Conservation (phyloP, 2,888 invertebrate species). For the Melieria picta region DNA sequence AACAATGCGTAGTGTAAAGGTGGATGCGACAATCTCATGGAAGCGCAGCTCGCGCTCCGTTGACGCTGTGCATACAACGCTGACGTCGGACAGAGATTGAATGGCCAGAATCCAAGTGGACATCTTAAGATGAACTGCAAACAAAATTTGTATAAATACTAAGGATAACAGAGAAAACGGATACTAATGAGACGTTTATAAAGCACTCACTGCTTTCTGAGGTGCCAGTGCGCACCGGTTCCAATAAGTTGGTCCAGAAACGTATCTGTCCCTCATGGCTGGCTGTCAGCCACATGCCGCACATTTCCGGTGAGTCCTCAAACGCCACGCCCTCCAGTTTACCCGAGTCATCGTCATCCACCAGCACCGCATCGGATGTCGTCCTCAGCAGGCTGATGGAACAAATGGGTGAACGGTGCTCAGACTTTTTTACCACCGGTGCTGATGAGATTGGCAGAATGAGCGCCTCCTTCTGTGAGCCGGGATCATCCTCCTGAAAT, state of each 20-base stretch:
- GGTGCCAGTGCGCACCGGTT: constrained; percentile 71
- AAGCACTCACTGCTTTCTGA: constrained; percentile 72
- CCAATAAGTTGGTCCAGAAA: constrained; percentile 80
- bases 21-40: constrained; percentile 80
- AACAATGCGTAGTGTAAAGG: constrained; percentile 77
- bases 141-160: background rate
- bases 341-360: constrained; percentile 47
- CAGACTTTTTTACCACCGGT: constrained; percentile 72
- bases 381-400: constrained; percentile 66
- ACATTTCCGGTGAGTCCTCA: constrained; percentile 64
- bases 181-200: no score
- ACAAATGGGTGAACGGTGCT: constrained; percentile 76
- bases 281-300: constrained; percentile 78
- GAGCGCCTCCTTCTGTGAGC: constrained; percentile 71
- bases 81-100: constrained; percentile 79
- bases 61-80: constrained; percentile 80
- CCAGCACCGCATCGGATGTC: constrained; percentile 41
- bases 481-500: constrained; percentile 75
- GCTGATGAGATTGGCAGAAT: constrained; percentile 72
- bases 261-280: constrained; percentile 82
- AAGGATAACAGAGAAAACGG: background rate
- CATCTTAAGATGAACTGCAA: constrained; percentile 70
- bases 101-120: constrained; percentile 80
- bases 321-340: constrained; percentile 45
- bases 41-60: constrained; percentile 82